A percentile compares a stretch with the other conserved stretches of the same genome.
phyloP scores from a whole-genome alignment of 2,113 vertebrate genomes.

The Mixornis gularis region DNA sequence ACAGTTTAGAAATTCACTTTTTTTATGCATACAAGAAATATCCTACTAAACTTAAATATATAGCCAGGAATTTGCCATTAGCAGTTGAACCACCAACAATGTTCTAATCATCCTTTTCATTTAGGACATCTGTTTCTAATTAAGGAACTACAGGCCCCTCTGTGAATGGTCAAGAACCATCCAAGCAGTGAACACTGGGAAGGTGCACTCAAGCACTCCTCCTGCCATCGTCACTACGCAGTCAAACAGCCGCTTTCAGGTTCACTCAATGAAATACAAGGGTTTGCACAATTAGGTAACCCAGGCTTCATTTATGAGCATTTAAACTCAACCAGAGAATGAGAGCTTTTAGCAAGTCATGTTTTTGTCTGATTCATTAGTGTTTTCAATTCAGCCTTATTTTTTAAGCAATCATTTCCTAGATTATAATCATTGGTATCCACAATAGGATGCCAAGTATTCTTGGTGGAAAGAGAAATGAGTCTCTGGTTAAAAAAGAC shows the following conservation, averaged over 20 bases:
- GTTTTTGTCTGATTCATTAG: not conserved
- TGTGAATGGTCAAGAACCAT: not conserved
- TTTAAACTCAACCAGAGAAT: not conserved
- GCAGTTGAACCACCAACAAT: not conserved
- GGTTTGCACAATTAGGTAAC: not conserved
- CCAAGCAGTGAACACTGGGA: not conserved
- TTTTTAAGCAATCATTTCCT: not conserved
- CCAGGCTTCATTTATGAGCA: not conserved
- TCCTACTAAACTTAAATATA: not conserved
- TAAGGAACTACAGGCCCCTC: not conserved
- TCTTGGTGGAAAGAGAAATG: not conserved
- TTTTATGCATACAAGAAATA: not conserved
- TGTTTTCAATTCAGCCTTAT: not conserved
- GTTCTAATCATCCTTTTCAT: constrained; percentile 1
- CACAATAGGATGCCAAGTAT: not conserved
- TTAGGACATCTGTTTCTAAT: constrained; percentile 37
- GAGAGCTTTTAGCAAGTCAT: not conserved
- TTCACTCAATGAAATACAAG: not conserved
- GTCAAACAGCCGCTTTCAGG: not conserved
- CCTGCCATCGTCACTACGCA: rapidly evolving
- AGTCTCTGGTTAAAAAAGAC: not conserved
- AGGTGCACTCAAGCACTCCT: not conserved
- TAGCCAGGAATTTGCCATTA: not conserved
- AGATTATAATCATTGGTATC: not conserved
- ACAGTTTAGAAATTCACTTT: not conserved